Conservation (phyloP, 1,140 invertebrate genomes). For the Drosophila nebulosa region DNA sequence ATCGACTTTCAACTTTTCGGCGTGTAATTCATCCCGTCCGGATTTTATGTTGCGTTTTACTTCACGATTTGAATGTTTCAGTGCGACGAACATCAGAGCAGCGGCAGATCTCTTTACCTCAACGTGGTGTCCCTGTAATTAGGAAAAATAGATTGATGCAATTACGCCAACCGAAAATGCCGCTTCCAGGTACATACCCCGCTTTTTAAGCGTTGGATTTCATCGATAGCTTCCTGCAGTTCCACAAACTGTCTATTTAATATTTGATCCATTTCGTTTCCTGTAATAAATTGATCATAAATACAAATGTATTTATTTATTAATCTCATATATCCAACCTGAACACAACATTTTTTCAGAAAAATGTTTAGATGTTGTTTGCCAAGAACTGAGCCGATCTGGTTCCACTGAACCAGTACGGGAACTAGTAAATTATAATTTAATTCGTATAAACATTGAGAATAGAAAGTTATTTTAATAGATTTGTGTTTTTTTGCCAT, state of each 20-base stretch:
- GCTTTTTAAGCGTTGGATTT: constrained; percentile 33
- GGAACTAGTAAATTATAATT: neutral
- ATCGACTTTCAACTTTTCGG: constrained; percentile 93
- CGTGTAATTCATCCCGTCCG: constrained; percentile 88
- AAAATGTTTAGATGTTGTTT: neutral
- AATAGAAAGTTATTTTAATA: no score
- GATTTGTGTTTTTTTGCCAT: no score
- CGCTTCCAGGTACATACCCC: constrained; percentile 12
- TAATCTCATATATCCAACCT: neutral
- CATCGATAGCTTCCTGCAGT: constrained; percentile 48
- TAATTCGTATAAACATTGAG: neutral
- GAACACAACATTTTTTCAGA: neutral
- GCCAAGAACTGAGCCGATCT: neutral
- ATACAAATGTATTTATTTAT: neutral
- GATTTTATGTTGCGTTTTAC: constrained; percentile 93
- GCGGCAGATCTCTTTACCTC: constrained; percentile 86
- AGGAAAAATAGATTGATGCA: neutral
- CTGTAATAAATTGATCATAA: neutral
- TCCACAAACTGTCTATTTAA: constrained; percentile 52
- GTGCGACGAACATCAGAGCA: constrained; percentile 87
- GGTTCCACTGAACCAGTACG: neutral
- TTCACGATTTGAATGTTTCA: constrained; percentile 95
- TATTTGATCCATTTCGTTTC: constrained; percentile 42
- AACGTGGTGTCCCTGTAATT: constrained; percentile 81
- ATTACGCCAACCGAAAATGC: neutral